phyloP scores from a whole-genome alignment of 2,113 vertebrate species.

The Esox niger region DNA sequence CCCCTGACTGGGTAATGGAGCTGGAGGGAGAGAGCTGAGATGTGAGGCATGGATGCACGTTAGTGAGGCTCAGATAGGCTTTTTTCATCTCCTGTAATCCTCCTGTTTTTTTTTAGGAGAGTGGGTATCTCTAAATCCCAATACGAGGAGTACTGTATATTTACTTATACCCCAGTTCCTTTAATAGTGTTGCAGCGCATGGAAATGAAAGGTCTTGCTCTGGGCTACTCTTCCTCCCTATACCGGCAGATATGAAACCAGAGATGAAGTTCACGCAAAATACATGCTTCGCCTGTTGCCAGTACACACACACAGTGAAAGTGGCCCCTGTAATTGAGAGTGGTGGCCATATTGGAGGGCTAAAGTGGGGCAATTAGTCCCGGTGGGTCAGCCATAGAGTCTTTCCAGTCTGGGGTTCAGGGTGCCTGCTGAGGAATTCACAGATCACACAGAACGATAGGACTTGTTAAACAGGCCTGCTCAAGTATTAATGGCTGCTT shows the following conservation, averaged over 20 bases:
- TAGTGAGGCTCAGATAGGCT: slow-evolving; percentile 1
- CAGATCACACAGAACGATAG: slow-evolving; percentile 15
- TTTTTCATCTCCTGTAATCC: slow-evolving; percentile 45
- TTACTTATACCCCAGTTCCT: slow-evolving; percentile 69
- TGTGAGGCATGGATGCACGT: slow-evolving; percentile 3
- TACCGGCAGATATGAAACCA: slow-evolving; percentile 42
- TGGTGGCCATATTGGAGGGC: slow-evolving; percentile 14
- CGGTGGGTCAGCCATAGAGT: slow-evolving; percentile 31
- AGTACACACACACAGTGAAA: slow-evolving; percentile 20
- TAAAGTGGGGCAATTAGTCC: slow-evolving; percentile 43
- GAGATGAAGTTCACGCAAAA: slow-evolving; percentile 45
- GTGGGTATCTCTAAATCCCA: slow-evolving; percentile 63
- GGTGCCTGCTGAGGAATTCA: slow-evolving; percentile 15
- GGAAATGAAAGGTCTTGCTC: slow-evolving; percentile 72
- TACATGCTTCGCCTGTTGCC: slow-evolving; percentile 6
- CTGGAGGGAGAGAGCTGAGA: slow-evolving; percentile 7
- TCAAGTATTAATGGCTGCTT: background rate
- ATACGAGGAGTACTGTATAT: slow-evolving; percentile 58
- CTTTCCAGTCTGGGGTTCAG: slow-evolving; percentile 25
- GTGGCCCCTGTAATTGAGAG: slow-evolving; percentile 54
- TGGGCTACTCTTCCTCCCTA: slow-evolving; percentile 42
- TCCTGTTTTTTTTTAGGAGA: slow-evolving; percentile 47
- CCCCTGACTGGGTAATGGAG: background rate
- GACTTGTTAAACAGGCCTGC: slow-evolving; percentile 33
- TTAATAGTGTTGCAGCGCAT: slow-evolving; percentile 65